phyloP scores from a whole-genome alignment of 2,797 vertebrate species.

The Aulostomus chinensis region DNA sequence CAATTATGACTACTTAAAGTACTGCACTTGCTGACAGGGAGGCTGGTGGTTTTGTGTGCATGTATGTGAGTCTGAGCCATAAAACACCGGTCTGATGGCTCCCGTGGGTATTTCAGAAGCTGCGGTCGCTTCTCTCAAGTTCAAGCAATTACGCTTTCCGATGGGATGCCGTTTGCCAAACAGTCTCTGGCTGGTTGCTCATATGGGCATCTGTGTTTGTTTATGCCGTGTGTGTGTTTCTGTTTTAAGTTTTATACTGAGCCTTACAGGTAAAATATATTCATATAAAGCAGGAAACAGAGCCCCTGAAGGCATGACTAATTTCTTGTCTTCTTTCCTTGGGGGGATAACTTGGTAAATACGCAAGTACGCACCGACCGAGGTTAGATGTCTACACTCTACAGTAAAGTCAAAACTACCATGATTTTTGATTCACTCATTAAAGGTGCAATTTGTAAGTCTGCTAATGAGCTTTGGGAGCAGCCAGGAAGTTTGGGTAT shows the following conservation, averaged over 20 bases:
- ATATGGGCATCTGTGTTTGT: slow-evolving; percentile 25
- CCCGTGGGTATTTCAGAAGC: slow-evolving; percentile 66
- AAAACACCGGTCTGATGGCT: slow-evolving; percentile 70
- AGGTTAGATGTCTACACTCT: no score
- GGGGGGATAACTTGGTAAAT: no score
- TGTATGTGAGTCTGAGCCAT: slow-evolving; percentile 31
- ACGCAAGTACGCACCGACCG: no score
- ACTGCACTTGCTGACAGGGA: slow-evolving; percentile 68
- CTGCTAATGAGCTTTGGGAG: no score
- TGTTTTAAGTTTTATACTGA: not conserved
- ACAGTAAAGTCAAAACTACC: no score
- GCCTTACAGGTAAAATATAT: not conserved
- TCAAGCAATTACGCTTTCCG: slow-evolving; percentile 75
- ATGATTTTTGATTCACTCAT: no score
- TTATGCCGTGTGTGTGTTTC: slow-evolving; percentile 15
- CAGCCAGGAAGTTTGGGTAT: no score
- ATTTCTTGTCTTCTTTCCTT: slow-evolving; percentile 6
- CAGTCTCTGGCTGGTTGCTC: slow-evolving; percentile 42
- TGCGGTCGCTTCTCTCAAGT: slow-evolving; percentile 72
- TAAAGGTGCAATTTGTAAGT: no score
- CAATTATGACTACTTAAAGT: slow-evolving; percentile 68
- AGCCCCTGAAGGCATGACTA: slow-evolving; percentile 1
- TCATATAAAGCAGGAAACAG: not conserved
- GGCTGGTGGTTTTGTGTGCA: slow-evolving; percentile 46
- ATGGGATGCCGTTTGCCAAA: slow-evolving; percentile 68